These are phyloP conservation scores for Simalia tracyae DNA, from an alignment of 2,797 vertebrate species.

Conservation along the genomic window DNA sequence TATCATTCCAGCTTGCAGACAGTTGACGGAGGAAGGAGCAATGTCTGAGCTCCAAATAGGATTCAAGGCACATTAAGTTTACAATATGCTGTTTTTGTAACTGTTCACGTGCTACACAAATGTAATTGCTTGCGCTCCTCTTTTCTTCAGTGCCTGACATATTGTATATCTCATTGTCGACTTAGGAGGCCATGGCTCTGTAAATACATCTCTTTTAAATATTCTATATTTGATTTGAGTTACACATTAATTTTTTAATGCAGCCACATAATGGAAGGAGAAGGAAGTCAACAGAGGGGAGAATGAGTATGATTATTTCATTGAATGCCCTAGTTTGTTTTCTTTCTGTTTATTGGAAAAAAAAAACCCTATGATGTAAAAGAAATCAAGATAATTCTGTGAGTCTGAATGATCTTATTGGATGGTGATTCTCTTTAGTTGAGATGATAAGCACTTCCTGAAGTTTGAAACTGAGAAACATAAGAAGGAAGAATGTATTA, in stretches of 20 bases:
- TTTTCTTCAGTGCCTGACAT: not conserved
- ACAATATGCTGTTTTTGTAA: not conserved
- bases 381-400: not conserved
- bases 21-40: fast-evolving
- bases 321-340: not conserved
- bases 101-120: not conserved
- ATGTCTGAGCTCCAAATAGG: not conserved
- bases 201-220: constrained; percentile 27
- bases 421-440: not conserved
- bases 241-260: constrained; percentile 32
- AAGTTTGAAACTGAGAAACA: not conserved
- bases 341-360: not conserved
- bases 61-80: not conserved
- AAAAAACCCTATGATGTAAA: not conserved
- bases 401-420: not conserved
- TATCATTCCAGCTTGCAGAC: not conserved
- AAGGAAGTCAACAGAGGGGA: not conserved
- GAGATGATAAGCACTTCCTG: not conserved
- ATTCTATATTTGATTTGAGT: constrained; percentile 24
- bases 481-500: not conserved
- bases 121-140: constrained; percentile 5
- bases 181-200: not conserved
- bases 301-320: constrained; percentile 9
- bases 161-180: not conserved
- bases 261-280: constrained; percentile 1